phyloP scores from a whole-genome alignment of 2,888 invertebrate species.

The Pardosa pseudoannulata region DNA sequence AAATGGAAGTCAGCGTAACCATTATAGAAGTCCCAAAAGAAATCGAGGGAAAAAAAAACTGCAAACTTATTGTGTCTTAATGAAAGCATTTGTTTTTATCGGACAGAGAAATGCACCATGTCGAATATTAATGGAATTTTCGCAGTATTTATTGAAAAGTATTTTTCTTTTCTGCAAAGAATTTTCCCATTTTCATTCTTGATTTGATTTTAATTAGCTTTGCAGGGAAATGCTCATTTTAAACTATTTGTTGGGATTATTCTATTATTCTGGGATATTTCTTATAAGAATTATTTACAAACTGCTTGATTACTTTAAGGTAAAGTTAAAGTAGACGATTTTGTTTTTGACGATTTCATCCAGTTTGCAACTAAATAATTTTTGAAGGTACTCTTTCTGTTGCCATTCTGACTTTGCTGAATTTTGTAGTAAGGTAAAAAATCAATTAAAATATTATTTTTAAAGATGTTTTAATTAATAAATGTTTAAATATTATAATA shows the following conservation, averaged over 20 bases:
- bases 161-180: neutral
- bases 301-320: too few species aligned
- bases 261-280: too few species aligned
- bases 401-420: too few species aligned
- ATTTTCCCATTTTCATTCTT: neutral
- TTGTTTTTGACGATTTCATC: too few species aligned
- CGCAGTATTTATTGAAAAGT: neutral
- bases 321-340: too few species aligned
- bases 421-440: too few species aligned
- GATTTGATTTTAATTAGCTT: conserved; percentile 1
- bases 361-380: too few species aligned
- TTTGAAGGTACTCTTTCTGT: too few species aligned
- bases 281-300: too few species aligned
- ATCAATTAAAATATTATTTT: too few species aligned
- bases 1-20: conserved; percentile 2
- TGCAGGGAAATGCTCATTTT: neutral
- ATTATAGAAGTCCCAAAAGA: neutral
- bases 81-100: conserved; percentile 6
- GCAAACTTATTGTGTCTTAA: neutral
- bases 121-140: conserved; percentile 5
- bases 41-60: neutral
- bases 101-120: neutral
- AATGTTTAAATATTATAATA: too few species aligned
- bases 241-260: neutral
- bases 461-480: too few species aligned